phyloP scores from a whole-genome alignment of 2,888 invertebrate species.

The Margaritifera margaritifera region DNA sequence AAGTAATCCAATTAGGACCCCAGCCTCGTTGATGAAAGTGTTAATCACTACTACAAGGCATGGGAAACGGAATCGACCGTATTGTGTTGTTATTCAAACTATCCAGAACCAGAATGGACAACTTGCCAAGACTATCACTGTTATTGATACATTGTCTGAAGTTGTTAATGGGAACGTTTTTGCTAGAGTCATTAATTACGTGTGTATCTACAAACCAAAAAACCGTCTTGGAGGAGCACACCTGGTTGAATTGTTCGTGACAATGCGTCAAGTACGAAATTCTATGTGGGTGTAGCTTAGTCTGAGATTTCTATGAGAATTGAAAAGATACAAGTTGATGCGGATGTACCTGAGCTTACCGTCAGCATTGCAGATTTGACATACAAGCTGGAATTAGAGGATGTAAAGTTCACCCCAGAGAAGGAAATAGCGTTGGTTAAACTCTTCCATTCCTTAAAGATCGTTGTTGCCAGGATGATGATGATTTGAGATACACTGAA shows the following conservation, averaged over 20 bases:
- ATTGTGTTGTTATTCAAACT: too few relatives aligned
- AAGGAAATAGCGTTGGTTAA: neutral
- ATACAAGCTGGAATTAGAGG: slow-evolving; percentile 4
- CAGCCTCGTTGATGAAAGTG: too few relatives aligned
- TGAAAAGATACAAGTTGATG: neutral
- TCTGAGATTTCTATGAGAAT: neutral
- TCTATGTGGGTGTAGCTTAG: neutral
- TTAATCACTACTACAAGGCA: too few relatives aligned
- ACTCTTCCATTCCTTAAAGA: neutral
- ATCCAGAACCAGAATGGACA: too few relatives aligned
- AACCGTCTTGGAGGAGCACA: neutral
- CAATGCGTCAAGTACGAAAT: neutral
- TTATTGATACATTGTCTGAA: too few relatives aligned
- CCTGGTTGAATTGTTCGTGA: neutral
- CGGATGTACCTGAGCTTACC: neutral
- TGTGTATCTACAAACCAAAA: too few relatives aligned
- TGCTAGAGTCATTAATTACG: too few relatives aligned
- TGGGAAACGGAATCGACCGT: too few relatives aligned
- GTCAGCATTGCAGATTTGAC: neutral
- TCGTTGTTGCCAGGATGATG: slow-evolving; percentile 4
- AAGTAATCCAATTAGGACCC: too few relatives aligned
- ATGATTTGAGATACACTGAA: slow-evolving; percentile 4
- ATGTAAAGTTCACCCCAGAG: neutral
- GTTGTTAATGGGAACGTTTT: too few relatives aligned
- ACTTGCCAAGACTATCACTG: too few relatives aligned